Evolutionary conservation across 2,888 invertebrate species (phyloP).

Genomic region (Ferdinandea cuprea): DNA sequence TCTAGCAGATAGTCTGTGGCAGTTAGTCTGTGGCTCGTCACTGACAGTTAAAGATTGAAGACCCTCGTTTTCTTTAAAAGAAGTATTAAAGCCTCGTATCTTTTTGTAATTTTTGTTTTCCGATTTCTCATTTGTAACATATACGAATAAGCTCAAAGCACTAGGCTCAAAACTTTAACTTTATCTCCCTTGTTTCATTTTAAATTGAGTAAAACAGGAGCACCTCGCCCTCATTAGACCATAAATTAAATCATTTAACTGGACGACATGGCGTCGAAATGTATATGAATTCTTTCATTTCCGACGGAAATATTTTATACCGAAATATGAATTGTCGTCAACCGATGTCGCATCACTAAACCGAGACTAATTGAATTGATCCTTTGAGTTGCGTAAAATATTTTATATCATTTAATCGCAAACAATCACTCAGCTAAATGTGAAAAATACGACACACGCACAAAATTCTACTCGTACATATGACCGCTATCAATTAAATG

Average conservation of each 20-base stretch:
- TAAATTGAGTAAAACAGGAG: background rate
- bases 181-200: background rate
- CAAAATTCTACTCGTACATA: constrained; percentile 59
- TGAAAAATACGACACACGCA: constrained; percentile 36
- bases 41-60: no score
- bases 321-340: constrained; percentile 47
- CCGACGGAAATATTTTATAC: constrained; percentile 34
- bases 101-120: no score
- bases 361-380: constrained; percentile 70
- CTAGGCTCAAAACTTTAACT: no score
- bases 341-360: constrained; percentile 40
- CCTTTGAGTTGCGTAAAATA: constrained; percentile 66
- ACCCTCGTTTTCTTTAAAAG: no score
- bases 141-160: no score
- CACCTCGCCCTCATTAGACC: background rate
- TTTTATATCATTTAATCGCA: constrained; percentile 63
- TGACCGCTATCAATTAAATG: constrained; percentile 66
- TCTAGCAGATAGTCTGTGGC: no score
- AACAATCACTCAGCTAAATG: constrained; percentile 38
- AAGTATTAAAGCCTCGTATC: no score
- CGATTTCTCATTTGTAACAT: no score
- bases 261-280: constrained; percentile 31
- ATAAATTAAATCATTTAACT: constrained; percentile 29
- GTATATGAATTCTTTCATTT: constrained; percentile 46
- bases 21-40: no score